A percentile compares a stretch with the other conserved stretches of the same genome.
phyloP scores from a whole-genome alignment of 1,140 invertebrate genomes.

The Drosophila sulfurigaster region DNA sequence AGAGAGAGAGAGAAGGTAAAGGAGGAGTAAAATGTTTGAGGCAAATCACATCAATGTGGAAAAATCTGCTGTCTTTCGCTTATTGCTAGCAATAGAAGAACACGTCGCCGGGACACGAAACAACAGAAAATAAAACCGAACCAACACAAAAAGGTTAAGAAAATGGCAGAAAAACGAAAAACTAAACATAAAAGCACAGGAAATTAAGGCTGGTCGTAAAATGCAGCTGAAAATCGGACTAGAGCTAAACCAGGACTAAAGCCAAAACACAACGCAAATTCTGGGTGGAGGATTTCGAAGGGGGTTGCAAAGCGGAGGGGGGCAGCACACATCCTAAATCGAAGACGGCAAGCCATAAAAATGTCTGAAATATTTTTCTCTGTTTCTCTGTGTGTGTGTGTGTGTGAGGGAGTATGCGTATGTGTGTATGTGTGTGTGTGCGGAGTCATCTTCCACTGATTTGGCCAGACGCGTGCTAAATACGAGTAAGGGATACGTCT shows the following conservation, averaged over 20 bases:
- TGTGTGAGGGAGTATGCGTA: background rate
- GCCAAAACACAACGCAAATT: slow-evolving; percentile 50
- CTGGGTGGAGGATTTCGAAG: slow-evolving; percentile 27
- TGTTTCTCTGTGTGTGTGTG: slow-evolving; percentile 16
- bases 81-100: slow-evolving; percentile 63
- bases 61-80: slow-evolving; percentile 72
- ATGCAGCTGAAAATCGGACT: slow-evolving; percentile 28
- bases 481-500: slow-evolving; percentile 11
- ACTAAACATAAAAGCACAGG: slow-evolving; percentile 44
- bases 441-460: slow-evolving; percentile 69
- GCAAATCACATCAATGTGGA: slow-evolving; percentile 74
- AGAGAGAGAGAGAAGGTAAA: slow-evolving; percentile 24
- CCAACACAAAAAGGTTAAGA: slow-evolving; percentile 8
- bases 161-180: slow-evolving; percentile 18
- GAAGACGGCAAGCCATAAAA: slow-evolving; percentile 84
- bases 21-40: slow-evolving; percentile 55
- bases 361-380: slow-evolving; percentile 79
- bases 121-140: slow-evolving; percentile 4
- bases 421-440: slow-evolving; percentile 37
- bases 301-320: background rate
- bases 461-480: slow-evolving; percentile 68
- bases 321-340: slow-evolving; percentile 69
- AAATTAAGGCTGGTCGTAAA: slow-evolving; percentile 76
- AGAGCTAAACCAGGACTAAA: slow-evolving; percentile 51
- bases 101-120: slow-evolving; percentile 50